Base-by-base conservation (phyloP, 2,888 invertebrate genomes). In the Dynastes grantii region DNA sequence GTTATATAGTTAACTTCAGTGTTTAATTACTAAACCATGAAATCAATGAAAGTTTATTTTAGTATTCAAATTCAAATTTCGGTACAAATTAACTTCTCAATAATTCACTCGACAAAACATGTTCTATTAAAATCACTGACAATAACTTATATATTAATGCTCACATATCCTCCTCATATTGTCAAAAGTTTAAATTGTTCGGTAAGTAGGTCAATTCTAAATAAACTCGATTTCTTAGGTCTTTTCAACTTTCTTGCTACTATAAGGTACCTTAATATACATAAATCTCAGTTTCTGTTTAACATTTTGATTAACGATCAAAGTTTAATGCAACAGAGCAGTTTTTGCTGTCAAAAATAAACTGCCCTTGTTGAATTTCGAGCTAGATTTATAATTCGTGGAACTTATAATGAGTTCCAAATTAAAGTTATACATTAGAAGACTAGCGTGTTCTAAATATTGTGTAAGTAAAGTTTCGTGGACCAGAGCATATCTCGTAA, bases 331-430 rank as follows among this genome's bases (percentile, higher is more conserved):
- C 27, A 68, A 51, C 29, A 51, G 51, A 29, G 3, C 29, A 11
- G 51, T 68, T 68, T 53, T 51, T 68, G 49, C 51, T 29, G 22
- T 29, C 22, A 68, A 51, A 53, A 68, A 49, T 51, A 68, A 68
- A 53, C 51, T 51, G 29, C 51, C 29, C 68, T 27, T 29, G 29
- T 29, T 27, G 51, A 68, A 68, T 68, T 51, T 51, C 49, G 29
- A 11, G 29, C 49, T 29, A 68, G 68, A 29, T 68, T 29, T n/a
- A 29, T 68, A 51, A 51, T 51, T 29, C 5, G n/a, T 49, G 2
- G 22, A 68, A 68, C 51, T 68, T 68, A 51, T 68, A 68, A 68
- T 68, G 51, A 51, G n/a, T 68, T 67, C 22, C 11, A 67, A 67
- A 49, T 67, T 68, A 63, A 63, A 63, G 63, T 68, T 27, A 27